Percentiles rank a stretch among this genome's conserved stretches.
Conservation (phyloP, 2,797 vertebrate species). For the Tangara arthus region DNA sequence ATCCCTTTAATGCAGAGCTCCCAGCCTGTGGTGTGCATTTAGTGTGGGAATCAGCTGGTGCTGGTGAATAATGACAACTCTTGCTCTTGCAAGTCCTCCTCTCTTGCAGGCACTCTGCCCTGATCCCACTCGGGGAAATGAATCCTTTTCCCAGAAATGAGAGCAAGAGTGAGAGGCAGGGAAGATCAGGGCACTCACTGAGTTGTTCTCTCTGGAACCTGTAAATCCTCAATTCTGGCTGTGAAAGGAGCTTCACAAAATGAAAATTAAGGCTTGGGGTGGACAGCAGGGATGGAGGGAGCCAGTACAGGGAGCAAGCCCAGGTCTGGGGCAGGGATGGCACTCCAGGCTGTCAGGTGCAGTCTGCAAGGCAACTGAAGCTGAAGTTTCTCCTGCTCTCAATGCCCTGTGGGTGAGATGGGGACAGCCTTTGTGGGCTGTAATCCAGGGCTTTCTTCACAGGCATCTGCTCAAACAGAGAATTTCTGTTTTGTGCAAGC, state of each 20-base stretch:
- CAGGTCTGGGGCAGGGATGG: neutral
- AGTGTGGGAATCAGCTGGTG: neutral
- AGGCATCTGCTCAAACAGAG: neutral
- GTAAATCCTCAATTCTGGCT: neutral
- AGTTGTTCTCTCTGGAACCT: neutral
- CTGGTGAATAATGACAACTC: neutral
- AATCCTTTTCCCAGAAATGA: neutral
- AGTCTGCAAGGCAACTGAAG: neutral
- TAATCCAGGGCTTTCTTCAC: neutral
- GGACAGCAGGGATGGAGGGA: neutral
- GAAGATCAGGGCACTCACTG: neutral
- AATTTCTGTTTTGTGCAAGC: neutral
- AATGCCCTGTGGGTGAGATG: neutral
- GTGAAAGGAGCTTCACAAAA: neutral
- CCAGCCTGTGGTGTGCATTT: neutral
- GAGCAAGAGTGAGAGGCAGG: neutral
- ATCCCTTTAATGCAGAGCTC: fast-evolving
- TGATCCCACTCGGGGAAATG: neutral
- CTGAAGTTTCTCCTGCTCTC: neutral
- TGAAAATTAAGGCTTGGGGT: neutral
- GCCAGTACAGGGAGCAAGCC: neutral
- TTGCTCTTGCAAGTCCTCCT: neutral
- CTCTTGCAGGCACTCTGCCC: neutral
- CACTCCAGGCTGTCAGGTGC: neutral
- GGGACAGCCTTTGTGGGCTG: neutral